A percentile compares a stretch with the other conserved stretches of the same genome.
These are phyloP conservation scores for Glyptemys insculpta DNA, from an alignment of 2,797 vertebrate species.

Conservation along the genomic window DNA sequence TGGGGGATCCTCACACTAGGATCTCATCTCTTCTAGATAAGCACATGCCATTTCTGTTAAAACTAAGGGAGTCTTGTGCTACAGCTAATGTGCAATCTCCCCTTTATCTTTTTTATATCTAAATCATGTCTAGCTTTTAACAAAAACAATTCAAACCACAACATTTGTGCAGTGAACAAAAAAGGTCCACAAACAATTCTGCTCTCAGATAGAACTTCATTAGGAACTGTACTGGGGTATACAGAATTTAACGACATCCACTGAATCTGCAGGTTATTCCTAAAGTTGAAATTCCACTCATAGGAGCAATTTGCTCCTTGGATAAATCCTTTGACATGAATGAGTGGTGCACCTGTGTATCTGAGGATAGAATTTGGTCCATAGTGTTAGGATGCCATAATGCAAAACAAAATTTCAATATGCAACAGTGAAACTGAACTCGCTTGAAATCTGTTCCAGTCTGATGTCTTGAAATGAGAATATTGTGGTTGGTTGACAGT, in stretches of 20 bases:
- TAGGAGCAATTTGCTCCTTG: neutral
- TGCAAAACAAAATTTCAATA: slow-evolving; percentile 14
- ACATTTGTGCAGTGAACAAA: neutral
- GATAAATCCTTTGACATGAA: neutral
- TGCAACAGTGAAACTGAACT: neutral
- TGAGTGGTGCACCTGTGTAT: neutral
- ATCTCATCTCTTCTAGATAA: neutral
- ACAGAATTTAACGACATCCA: neutral
- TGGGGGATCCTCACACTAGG: neutral
- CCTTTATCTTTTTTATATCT: neutral
- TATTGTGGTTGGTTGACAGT: slow-evolving; percentile 8
- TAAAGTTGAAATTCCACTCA: neutral
- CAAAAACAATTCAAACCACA: neutral
- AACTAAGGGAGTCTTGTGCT: neutral
- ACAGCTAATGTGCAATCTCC: neutral
- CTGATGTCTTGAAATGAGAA: slow-evolving; percentile 22
- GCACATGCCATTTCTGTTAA: neutral
- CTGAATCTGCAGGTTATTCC: neutral
- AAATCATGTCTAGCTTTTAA: neutral
- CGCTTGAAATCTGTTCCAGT: slow-evolving; percentile 9
- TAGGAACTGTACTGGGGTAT: fast-evolving
- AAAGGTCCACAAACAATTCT: fast-evolving
- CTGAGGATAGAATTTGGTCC: neutral
- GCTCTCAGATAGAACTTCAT: neutral
- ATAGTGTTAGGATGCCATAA: neutral